A percentile compares a stretch with the other conserved stretches of the same genome.
Conservation (phyloP, 2,113 vertebrate species). For the Typhlomys cinereus region DNA sequence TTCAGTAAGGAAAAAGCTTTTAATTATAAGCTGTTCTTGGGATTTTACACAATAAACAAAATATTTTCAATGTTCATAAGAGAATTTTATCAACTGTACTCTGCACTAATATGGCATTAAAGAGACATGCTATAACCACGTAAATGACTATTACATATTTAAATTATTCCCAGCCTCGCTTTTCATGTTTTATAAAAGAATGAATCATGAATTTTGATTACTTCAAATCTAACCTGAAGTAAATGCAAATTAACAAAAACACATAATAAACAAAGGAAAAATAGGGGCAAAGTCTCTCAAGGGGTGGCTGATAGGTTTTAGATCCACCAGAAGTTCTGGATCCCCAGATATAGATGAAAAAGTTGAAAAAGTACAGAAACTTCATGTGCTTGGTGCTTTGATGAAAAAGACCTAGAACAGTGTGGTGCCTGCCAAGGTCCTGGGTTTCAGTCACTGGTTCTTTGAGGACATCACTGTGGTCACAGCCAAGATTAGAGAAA, state of each 20-base stretch:
- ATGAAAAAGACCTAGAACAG: not conserved
- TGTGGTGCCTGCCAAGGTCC: accelerated
- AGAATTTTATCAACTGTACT: not conserved
- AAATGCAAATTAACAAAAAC: not conserved
- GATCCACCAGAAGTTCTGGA: not conserved
- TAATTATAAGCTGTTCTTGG: not conserved
- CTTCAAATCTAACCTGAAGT: not conserved
- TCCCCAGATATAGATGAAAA: not conserved
- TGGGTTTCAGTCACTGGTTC: not conserved
- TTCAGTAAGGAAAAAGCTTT: not conserved
- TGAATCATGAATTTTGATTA: not conserved
- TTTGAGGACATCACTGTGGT: not conserved
- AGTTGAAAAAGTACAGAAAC: not conserved
- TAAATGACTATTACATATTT: not conserved
- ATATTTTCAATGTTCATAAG: not conserved
- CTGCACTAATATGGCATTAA: not conserved
- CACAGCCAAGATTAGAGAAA: not conserved
- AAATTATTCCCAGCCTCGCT: not conserved
- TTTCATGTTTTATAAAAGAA: not conserved
- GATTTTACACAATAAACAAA: not conserved
- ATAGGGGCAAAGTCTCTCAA: not conserved
- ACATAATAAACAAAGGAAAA: not conserved
- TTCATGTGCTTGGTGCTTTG: not conserved
- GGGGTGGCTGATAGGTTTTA: not conserved
- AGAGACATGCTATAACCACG: not conserved